These are phyloP conservation scores for Bombus confusus DNA, from an alignment of 1,140 invertebrate genomes.

Conservation along the genomic window DNA sequence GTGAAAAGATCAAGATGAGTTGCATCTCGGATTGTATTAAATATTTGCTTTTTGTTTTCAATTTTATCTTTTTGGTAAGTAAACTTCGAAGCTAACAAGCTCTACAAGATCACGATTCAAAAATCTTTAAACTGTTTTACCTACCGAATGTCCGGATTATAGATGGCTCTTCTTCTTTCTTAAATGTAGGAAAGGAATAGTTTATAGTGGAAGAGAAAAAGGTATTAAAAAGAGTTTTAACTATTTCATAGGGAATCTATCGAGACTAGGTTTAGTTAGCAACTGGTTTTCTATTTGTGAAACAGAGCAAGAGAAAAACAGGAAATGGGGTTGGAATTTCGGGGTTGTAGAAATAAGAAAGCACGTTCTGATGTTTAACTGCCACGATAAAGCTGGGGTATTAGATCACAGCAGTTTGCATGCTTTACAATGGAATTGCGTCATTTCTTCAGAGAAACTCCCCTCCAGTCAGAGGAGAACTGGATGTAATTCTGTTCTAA, in stretches of 20 bases:
- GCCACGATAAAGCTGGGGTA: background rate
- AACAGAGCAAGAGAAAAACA: background rate
- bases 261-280: background rate
- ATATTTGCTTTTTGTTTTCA: conserved; percentile 83
- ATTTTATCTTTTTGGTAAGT: conserved; percentile 84
- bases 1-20: conserved; percentile 62
- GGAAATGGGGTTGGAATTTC: background rate
- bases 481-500: conserved; percentile 33
- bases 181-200: background rate
- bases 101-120: background rate
- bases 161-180: background rate
- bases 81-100: background rate
- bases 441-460: conserved; percentile 31
- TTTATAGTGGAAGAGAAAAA: background rate
- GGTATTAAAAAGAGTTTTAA: background rate
- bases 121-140: background rate
- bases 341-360: background rate
- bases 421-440: conserved; percentile 10
- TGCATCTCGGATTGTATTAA: conserved; percentile 74
- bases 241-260: no score
- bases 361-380: background rate
- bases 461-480: conserved; percentile 19
- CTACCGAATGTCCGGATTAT: background rate
- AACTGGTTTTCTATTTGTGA: background rate
- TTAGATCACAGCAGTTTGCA: background rate